A percentile compares a stretch with the other conserved stretches of the same genome.
phyloP scores from a whole-genome alignment of 2,888 invertebrate genomes.

The Protophormia terraenovae region DNA sequence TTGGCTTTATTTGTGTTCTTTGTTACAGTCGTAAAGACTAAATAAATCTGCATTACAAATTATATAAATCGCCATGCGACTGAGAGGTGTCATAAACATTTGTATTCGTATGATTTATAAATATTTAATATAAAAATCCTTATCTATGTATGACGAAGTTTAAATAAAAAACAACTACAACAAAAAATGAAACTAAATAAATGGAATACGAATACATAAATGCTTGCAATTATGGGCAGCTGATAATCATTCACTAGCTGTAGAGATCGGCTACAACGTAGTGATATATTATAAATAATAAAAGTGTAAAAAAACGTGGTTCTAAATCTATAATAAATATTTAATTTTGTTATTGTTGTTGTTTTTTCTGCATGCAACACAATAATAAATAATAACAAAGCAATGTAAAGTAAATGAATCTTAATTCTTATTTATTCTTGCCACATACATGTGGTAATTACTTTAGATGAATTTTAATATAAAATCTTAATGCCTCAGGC shows the following conservation, averaged over 20 bases:
- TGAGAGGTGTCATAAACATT: conserved; percentile 45
- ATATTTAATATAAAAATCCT: conserved; percentile 2
- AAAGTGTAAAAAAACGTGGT: conserved; percentile 24
- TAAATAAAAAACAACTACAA: background rate
- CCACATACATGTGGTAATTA: conserved; percentile 56
- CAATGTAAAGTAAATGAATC: background rate
- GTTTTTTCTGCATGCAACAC: background rate
- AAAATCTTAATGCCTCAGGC: conserved; percentile 20
- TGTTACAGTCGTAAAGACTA: conserved; percentile 16
- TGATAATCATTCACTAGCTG: conserved; percentile 30
- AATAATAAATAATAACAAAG: background rate
- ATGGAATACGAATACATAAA: background rate
- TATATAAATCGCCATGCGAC: conserved; percentile 35
- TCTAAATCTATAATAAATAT: conserved; percentile 41
- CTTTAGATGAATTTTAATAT: conserved; percentile 51
- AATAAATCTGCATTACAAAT: conserved; percentile 41
- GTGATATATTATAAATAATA: conserved; percentile 16
- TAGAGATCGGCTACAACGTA: background rate
- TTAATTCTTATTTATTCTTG: conserved; percentile 42
- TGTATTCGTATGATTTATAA: conserved; percentile 19
- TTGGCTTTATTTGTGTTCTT: conserved; percentile 31
- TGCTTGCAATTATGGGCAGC: conserved; percentile 35
- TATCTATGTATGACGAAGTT: conserved; percentile 15
- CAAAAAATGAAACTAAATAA: background rate
- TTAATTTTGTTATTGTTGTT: background rate